phyloP scores from a whole-genome alignment of 2,797 vertebrate species.

The Xyrichtys novacula region DNA sequence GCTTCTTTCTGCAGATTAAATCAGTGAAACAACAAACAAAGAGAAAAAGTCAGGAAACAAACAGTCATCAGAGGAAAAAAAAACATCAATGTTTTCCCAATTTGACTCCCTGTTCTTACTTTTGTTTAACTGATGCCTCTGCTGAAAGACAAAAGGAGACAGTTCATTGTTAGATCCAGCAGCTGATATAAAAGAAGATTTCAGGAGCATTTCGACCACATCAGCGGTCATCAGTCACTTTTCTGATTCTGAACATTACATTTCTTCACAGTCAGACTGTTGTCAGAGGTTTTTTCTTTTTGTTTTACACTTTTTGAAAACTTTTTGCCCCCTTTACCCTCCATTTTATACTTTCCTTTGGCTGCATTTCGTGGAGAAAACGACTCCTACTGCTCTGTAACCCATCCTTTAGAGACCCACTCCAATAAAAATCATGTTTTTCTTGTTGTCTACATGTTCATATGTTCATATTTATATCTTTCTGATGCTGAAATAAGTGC shows the following conservation, averaged over 20 bases:
- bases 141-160: constrained; percentile 23
- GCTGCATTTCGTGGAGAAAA: too few relatives aligned
- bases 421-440: too few relatives aligned
- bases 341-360: too few relatives aligned
- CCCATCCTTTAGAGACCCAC: too few relatives aligned
- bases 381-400: too few relatives aligned
- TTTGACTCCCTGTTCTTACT: constrained; percentile 51
- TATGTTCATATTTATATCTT: too few relatives aligned
- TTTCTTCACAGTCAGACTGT: neutral
- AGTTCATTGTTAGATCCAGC: constrained; percentile 19
- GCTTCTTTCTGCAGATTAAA: constrained; percentile 47
- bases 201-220: neutral
- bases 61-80: neutral
- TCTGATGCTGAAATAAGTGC: too few relatives aligned
- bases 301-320: too few relatives aligned
- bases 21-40: constrained; percentile 14
- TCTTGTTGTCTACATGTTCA: too few relatives aligned
- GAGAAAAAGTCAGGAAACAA: too few relatives aligned
- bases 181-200: neutral
- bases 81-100: neutral
- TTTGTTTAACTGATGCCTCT: constrained; percentile 38
- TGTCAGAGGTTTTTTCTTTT: neutral
- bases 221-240: neutral
- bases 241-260: too few relatives aligned
- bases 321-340: too few relatives aligned